Base-by-base conservation (phyloP, 2,888 invertebrate genomes). In the Hemaris fuciformis region DNA sequence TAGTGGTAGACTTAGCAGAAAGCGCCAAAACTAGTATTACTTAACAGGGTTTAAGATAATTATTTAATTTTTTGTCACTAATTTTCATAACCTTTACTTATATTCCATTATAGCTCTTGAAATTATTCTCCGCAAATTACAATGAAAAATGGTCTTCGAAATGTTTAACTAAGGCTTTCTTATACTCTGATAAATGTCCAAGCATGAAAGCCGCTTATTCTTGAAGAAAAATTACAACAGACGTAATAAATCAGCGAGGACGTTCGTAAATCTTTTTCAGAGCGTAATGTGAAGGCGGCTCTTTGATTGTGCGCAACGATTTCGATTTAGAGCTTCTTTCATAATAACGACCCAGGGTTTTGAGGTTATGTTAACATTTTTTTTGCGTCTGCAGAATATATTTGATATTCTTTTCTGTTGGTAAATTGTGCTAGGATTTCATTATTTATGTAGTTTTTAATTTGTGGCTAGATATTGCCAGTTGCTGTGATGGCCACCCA, bases 151-250 rank as follows among this genome's bases (percentile, higher is more conserved):
- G 73, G 68, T 79, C 77, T 73, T 76, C 76, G 68, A 75, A 70
- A 75, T 75, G 66, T 66, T 69, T 68, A 69, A 72, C 74, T 78
- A 80, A 79, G 80, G 77, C 80, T 81, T 81, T 78, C 69, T 74
- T 48, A 57, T 57, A 57, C 43, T 62, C 64, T 67, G 64, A 69
- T 70, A 70, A 69, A 69, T 59, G 15, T 25, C 58, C 57, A 64
- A 64, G 66, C 18, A 53, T 53, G 48, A 31, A 31, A 27, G 5
- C 53, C 10, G 27, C 27, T 53, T 62, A 53, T 59, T 59, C 64
- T 61, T 42, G 3, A 31, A 53, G 53, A 53, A 45, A 23, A 60
- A 22, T 45, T 45, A 45, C 23, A 34, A 43, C 60, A 7, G 13
- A 8, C 18, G 48, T 18, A 57, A 58, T 60, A 62, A 45, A 56